phyloP scores from a whole-genome alignment of 1,140 invertebrate species.

The Battus philenor region DNA sequence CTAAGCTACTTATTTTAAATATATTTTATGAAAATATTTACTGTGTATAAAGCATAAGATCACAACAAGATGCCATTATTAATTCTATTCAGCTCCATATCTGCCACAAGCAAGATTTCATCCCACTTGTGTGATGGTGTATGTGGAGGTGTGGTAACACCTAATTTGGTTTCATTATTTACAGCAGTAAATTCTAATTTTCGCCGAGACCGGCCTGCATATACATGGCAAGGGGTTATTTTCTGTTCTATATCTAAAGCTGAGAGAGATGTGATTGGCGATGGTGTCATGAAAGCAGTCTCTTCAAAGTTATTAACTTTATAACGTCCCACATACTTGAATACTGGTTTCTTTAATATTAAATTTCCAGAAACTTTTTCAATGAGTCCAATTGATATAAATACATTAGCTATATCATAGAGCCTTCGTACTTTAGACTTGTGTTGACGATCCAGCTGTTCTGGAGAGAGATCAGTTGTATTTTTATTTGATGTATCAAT shows the following conservation, averaged over 20 bases:
- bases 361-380: constrained; percentile 78
- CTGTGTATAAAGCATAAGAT: constrained; percentile 27
- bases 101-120: constrained; percentile 69
- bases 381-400: constrained; percentile 82
- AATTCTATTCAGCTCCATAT: constrained; percentile 73
- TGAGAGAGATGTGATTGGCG: constrained; percentile 60
- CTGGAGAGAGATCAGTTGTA: constrained; percentile 48
- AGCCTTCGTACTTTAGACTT: constrained; percentile 83
- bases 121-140: constrained; percentile 73
- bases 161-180: constrained; percentile 38
- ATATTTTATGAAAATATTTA: background rate
- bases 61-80: constrained; percentile 61
- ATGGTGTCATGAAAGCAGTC: constrained; percentile 34
- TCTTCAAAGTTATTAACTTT: constrained; percentile 57
- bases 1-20: background rate
- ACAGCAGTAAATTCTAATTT: constrained; percentile 71
- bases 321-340: constrained; percentile 80
- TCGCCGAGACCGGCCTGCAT: constrained; percentile 61
- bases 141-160: constrained; percentile 59
- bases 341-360: constrained; percentile 81
- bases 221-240: constrained; percentile 49
- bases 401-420: constrained; percentile 86
- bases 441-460: constrained; percentile 69
- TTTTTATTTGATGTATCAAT: constrained; percentile 65
- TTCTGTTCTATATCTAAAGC: constrained; percentile 39